Evolutionary conservation across 1,140 invertebrate species (phyloP).

Genomic region (Brachionus plicatilis): DNA sequence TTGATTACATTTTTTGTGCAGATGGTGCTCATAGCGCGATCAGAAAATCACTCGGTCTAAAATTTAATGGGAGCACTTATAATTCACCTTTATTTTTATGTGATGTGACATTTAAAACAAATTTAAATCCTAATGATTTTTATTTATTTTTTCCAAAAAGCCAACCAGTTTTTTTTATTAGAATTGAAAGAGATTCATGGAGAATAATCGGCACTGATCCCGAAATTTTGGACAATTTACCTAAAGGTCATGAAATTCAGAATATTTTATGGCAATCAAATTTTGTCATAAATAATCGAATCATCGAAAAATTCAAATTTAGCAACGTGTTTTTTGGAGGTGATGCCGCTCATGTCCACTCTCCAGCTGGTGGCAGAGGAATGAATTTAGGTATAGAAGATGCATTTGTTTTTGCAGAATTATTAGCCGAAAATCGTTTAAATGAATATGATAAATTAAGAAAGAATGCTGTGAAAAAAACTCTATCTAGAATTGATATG

Average conservation of each 20-base stretch:
- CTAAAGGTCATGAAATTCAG: no score
- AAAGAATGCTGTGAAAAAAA: not conserved
- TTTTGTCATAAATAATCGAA: no score
- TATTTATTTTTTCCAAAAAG: no score
- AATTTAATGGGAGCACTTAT: not conserved
- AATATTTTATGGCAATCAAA: no score
- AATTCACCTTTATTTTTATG: not conserved
- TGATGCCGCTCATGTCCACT: constrained; percentile 11
- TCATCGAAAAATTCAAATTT: no score
- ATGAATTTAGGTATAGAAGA: constrained; percentile 18
- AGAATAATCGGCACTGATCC: no score
- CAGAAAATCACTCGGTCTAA: not conserved
- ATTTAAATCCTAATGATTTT: no score
- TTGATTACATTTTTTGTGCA: constrained; percentile 3
- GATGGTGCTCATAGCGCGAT: not conserved
- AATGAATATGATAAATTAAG: not conserved
- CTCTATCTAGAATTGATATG: not conserved
- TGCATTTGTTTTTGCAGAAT: not conserved
- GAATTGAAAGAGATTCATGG: no score
- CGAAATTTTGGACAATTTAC: no score
- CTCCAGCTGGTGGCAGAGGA: not conserved
- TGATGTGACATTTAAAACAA: not conserved
- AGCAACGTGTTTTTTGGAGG: not conserved
- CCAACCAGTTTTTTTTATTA: no score
- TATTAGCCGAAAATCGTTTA: not conserved